Percentiles rank a stretch among this genome's conserved stretches.
These are phyloP conservation scores for Forficula auricularia DNA, from an alignment of 1,140 invertebrate species.

Conservation along the genomic window DNA sequence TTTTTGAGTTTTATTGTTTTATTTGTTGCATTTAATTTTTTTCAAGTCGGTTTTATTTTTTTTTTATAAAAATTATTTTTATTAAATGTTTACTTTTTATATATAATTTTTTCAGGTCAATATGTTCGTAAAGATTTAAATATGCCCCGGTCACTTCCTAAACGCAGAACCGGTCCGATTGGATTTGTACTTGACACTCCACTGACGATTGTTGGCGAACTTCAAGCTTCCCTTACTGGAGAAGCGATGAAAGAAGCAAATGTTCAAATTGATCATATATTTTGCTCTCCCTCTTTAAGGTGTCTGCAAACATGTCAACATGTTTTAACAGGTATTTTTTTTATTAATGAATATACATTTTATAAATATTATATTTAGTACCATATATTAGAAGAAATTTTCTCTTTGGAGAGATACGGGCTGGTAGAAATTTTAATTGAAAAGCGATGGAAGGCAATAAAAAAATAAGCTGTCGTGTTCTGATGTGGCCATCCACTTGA, in stretches of 20 bases:
- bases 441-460: no score
- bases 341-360: background rate
- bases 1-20: no score
- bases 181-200: slow-evolving; percentile 69
- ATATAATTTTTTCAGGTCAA: slow-evolving; percentile 25
- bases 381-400: no score
- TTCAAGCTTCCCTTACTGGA: slow-evolving; percentile 56
- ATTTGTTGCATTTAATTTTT: no score
- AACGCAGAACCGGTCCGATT: slow-evolving; percentile 35
- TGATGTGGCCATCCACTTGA: no score
- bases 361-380: slow-evolving; percentile 4
- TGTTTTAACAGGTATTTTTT: slow-evolving; percentile 37
- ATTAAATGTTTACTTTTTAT: no score
- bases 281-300: slow-evolving; percentile 69
- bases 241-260: slow-evolving; percentile 51
- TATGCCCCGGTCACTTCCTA: slow-evolving; percentile 58
- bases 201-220: slow-evolving; percentile 60
- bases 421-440: no score
- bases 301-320: slow-evolving; percentile 77
- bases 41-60: no score
- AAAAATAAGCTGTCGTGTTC: no score
- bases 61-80: no score
- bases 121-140: slow-evolving; percentile 76
- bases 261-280: slow-evolving; percentile 51
- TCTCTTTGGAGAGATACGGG: no score